A percentile compares a stretch with the other conserved stretches of the same genome.
Conservation (phyloP, 1,140 invertebrate species). For the Nixonia krombeini region DNA sequence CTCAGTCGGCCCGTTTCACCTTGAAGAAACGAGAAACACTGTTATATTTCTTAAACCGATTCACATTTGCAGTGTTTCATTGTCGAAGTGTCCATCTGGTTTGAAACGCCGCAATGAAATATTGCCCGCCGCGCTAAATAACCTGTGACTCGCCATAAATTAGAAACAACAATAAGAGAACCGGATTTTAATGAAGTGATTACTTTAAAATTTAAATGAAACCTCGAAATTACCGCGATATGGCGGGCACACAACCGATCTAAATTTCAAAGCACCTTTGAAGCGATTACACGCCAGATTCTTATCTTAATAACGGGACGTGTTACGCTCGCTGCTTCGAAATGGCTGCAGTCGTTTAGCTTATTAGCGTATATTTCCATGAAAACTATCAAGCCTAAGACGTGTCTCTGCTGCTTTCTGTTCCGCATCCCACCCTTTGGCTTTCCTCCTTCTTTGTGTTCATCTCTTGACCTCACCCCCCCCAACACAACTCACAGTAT, state of each 20-base stretch:
- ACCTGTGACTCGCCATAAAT: slow-evolving; percentile 36
- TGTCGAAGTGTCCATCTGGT: slow-evolving; percentile 1
- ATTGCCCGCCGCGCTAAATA: slow-evolving; percentile 24
- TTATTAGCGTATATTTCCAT: slow-evolving; percentile 44
- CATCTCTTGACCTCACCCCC: too few species aligned
- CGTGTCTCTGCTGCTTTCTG: slow-evolving; percentile 16
- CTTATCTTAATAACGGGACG: slow-evolving; percentile 46
- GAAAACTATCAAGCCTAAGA: slow-evolving; percentile 27
- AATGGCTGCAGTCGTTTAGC: slow-evolving; percentile 28
- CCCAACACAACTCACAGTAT: too few species aligned
- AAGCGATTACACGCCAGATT: slow-evolving; percentile 41
- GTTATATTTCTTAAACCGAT: too few species aligned
- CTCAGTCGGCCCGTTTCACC: too few species aligned
- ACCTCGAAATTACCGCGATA: slow-evolving; percentile 29
- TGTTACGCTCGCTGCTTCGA: slow-evolving; percentile 32
- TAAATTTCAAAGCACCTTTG: slow-evolving; percentile 42
- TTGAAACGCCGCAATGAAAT: slow-evolving; percentile 26
- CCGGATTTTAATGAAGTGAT: slow-evolving; percentile 45
- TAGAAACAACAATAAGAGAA: slow-evolving; percentile 30
- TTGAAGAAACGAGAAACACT: too few species aligned
- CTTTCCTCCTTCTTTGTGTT: slow-evolving; percentile 3
- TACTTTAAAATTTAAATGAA: slow-evolving; percentile 45
- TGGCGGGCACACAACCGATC: slow-evolving; percentile 35
- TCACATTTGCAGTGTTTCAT: slow-evolving; percentile 11
- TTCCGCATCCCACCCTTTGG: background rate